A percentile compares a stretch with the other conserved stretches of the same genome.
Evolutionary conservation across 2,888 invertebrate species (phyloP).

Genomic region (Scaptomyza tumidula): DNA sequence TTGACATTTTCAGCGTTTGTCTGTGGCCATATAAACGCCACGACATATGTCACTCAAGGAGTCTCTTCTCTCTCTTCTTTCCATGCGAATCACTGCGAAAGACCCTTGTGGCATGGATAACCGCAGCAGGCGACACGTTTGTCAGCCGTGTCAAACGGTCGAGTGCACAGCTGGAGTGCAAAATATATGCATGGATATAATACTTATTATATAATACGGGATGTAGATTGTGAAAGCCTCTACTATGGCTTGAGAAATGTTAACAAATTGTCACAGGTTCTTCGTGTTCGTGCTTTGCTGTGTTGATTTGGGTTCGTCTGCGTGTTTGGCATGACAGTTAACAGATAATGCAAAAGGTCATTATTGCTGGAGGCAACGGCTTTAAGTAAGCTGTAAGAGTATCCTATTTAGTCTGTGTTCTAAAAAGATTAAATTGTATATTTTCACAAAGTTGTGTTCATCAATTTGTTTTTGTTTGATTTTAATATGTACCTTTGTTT

Average conservation of each 20-base stretch:
- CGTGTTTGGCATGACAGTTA: background rate
- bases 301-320: constrained; percentile 19
- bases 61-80: background rate
- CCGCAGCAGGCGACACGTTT: constrained; percentile 43
- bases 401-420: background rate
- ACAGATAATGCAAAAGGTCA: background rate
- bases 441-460: background rate
- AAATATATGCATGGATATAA: constrained; percentile 23
- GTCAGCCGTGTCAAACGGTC: constrained; percentile 52
- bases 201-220: constrained; percentile 18
- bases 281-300: constrained; percentile 19
- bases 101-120: constrained; percentile 24
- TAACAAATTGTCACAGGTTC: constrained; percentile 56
- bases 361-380: background rate
- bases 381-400: background rate
- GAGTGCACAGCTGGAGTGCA: constrained; percentile 40
- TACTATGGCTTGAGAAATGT: constrained; percentile 29
- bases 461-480: too few relatives aligned
- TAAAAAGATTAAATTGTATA: background rate
- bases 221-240: background rate
- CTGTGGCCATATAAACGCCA: constrained; percentile 15
- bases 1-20: constrained; percentile 20
- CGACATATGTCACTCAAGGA: constrained; percentile 24
- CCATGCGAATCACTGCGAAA: background rate
- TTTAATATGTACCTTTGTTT: too few relatives aligned